A percentile compares a stretch with the other conserved stretches of the same genome.
Conservation (phyloP, 2,113 vertebrate genomes). For the Pomatorhinus ruficollis region DNA sequence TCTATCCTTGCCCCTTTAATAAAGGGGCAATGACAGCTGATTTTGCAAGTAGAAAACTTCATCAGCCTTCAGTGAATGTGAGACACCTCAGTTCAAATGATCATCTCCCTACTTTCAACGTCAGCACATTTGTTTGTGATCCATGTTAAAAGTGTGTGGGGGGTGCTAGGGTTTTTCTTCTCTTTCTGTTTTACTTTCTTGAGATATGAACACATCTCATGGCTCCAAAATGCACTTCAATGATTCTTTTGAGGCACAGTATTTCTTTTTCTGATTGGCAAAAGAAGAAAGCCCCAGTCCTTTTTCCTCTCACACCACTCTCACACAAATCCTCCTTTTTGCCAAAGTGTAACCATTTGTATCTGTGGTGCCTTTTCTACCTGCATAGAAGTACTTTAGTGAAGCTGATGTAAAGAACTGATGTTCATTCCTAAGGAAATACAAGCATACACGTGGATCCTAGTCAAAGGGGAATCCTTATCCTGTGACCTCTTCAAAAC, state of each 20-base stretch:
- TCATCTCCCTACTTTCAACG: not conserved
- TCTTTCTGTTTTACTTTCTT: not conserved
- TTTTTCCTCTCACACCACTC: not conserved
- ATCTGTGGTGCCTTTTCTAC: not conserved
- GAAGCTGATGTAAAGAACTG: not conserved
- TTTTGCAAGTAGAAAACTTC: not conserved
- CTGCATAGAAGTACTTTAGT: not conserved
- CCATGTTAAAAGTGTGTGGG: accelerated
- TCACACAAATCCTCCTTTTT: not conserved
- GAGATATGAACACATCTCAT: not conserved
- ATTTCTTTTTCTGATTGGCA: not conserved
- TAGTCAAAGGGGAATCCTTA: conserved; percentile 31
- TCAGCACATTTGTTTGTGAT: not conserved
- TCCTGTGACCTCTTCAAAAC: conserved; percentile 16
- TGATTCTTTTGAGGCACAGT: not conserved
- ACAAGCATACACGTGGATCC: not conserved
- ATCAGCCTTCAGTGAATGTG: not conserved
- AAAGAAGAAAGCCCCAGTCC: not conserved
- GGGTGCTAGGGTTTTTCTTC: not conserved
- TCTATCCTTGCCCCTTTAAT: not conserved
- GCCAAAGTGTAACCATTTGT: not conserved
- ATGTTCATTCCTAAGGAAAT: conserved; percentile 37
- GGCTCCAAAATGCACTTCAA: not conserved
- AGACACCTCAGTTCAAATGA: not conserved
- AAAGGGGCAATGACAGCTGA: not conserved